Evolutionary conservation across 2,888 invertebrate species (phyloP).

Genomic region (Zele albiditarsus): DNA sequence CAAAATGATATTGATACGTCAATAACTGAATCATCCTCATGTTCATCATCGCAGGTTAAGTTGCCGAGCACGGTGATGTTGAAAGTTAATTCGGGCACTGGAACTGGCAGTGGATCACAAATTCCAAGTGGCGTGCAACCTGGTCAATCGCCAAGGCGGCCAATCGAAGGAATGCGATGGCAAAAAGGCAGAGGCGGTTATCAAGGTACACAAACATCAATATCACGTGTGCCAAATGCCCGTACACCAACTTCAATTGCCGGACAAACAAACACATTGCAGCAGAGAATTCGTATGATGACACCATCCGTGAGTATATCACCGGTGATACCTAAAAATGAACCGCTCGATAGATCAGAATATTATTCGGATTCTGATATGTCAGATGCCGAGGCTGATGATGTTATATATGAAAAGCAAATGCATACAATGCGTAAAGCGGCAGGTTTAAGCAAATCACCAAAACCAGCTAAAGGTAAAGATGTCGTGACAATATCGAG

Average conservation of each 20-base stretch:
- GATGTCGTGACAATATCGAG: conserved; percentile 85
- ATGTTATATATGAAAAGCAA: conserved; percentile 64
- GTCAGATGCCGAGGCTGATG: conserved; percentile 67
- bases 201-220: conserved; percentile 64
- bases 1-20: conserved; percentile 66
- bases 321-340: conserved; percentile 72
- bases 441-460: conserved; percentile 56
- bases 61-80: conserved; percentile 68
- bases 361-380: conserved; percentile 70
- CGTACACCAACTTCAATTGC: conserved; percentile 53
- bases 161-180: conserved; percentile 66
- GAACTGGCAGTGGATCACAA: conserved; percentile 53
- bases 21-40: conserved; percentile 62
- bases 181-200: conserved; percentile 64
- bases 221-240: conserved; percentile 63
- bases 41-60: conserved; percentile 64
- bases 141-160: conserved; percentile 62
- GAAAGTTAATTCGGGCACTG: conserved; percentile 66
- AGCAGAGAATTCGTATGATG: conserved; percentile 72
- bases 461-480: conserved; percentile 68
- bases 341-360: conserved; percentile 64
- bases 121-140: conserved; percentile 45
- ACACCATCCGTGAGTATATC: conserved; percentile 74
- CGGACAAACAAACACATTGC: conserved; percentile 57
- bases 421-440: conserved; percentile 61